Evolutionary conservation across 2,888 invertebrate species (phyloP), one percentile per base, ranked within the genome.

Genomic region (Oscheius sp.): DNA sequence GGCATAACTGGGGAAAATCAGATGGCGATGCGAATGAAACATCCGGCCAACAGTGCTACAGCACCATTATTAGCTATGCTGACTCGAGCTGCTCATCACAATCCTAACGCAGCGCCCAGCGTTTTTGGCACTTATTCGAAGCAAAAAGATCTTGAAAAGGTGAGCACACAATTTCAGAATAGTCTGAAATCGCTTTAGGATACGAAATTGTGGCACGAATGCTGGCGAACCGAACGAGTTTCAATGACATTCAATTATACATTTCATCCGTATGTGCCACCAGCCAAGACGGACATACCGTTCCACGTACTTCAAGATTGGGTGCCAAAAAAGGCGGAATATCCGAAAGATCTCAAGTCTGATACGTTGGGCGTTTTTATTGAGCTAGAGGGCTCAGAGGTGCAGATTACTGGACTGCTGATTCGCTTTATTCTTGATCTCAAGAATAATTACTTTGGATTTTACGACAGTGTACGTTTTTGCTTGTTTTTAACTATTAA

Each of bases 391-490:
- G 94, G 96, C 0, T 95, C 96, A 0, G 92, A 94, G 33, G 88
- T 97, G 5, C 91, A 93, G 81, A 90, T 96, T 0, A 96, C 95
- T 86, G 97, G 97, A 2, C 92, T 95, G 20, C 91, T 96, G 6
- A 90, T 98, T 34, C 91, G 93, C 66, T 92, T 79, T 34, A 70
- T 86, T 31, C 69, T 86, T 70, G 76, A 80, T 65, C 84, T 88
- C 45, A 86, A 92, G 90, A 96, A 98, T 89, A 97, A 97, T 86
- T 94, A 97, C 78, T 95, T 98, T 87, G 97, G 97, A 0, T 95
- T 95, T 88, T 93, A 95, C 89, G 96, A 97, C 88, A 72, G 73
- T 61, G 83, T 84, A 39, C 65, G 70, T 33, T 37, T 15, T 15
- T 12, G 25, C 48, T 31, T 39, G n/a, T 3, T n/a, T n/a, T n/a